phyloP scores from a whole-genome alignment of 2,113 vertebrate species.

The Sphyrna mokarran region DNA sequence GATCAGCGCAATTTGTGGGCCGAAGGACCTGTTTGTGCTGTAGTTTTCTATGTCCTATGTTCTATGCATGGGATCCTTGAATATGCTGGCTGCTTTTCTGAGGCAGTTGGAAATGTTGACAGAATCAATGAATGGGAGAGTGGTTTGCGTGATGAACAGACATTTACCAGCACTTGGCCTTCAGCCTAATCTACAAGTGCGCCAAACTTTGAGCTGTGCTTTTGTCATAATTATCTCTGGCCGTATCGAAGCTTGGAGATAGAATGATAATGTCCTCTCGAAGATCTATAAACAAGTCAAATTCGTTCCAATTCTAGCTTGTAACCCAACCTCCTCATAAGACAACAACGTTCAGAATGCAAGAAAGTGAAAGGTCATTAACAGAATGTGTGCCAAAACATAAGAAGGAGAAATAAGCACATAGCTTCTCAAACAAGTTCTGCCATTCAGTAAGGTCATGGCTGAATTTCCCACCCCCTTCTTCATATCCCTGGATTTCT shows the following conservation, averaged over 20 bases:
- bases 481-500: background rate
- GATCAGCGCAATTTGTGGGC: too few relatives aligned
- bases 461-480: background rate
- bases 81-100: too few relatives aligned
- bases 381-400: background rate
- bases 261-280: background rate
- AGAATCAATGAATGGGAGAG: too few relatives aligned
- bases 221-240: background rate
- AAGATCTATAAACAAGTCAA: background rate
- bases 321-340: background rate
- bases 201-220: background rate
- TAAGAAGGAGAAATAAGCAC: background rate
- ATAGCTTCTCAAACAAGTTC: background rate
- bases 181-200: background rate
- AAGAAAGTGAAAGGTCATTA: background rate
- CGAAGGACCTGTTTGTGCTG: too few relatives aligned
- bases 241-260: background rate
- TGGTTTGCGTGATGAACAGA: too few relatives aligned
- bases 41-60: too few relatives aligned
- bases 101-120: too few relatives aligned
- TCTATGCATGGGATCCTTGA: too few relatives aligned
- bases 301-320: background rate
- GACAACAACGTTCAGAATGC: background rate
- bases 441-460: background rate
- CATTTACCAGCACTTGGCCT: background rate